Evolutionary conservation across 92 coral and sea anemone genomes (phyloP).

Genomic region (Siderastrea radians): DNA sequence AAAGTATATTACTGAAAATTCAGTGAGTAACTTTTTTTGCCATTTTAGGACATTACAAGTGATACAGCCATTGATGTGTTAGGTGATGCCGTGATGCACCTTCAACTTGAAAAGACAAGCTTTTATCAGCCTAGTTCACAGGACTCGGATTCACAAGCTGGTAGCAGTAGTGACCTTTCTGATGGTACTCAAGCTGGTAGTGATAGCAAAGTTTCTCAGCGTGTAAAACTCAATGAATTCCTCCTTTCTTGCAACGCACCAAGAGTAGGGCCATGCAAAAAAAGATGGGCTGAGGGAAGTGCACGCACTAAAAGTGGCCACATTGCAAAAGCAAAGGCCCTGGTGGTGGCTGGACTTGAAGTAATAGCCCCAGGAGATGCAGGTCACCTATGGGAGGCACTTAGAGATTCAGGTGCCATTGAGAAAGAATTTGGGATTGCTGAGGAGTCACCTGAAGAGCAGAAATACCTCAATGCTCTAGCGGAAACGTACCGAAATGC

Average conservation of each 20-base stretch:
- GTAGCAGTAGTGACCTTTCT: slow-evolving; percentile 10
- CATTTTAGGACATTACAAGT: not conserved
- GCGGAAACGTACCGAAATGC: slow-evolving; percentile 1
- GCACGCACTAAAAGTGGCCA: not conserved
- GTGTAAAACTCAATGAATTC: not conserved
- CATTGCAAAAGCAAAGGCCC: not conserved
- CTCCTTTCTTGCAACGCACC: not conserved
- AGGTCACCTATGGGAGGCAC: slow-evolving; percentile 3
- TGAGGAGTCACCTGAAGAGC: slow-evolving; percentile 10
- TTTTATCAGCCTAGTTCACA: not conserved
- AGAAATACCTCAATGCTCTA: slow-evolving; percentile 7
- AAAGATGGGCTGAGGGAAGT: not conserved
- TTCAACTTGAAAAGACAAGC: not conserved
- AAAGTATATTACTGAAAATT: too few species aligned
- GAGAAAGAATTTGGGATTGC: slow-evolving; percentile 27
- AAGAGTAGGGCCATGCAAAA: not conserved
- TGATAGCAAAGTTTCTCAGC: not conserved
- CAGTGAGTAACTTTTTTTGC: not conserved
- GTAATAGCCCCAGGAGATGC: slow-evolving; percentile 4
- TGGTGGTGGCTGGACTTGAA: slow-evolving; percentile 11
- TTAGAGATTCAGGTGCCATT: not conserved
- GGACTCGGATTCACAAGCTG: not conserved
- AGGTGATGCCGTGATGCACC: not conserved
- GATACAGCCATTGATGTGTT: not conserved
- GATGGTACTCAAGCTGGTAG: not conserved